Evolutionary conservation across 1,140 invertebrate species (phyloP).

Genomic region (Euwallacea fornicatus): DNA sequence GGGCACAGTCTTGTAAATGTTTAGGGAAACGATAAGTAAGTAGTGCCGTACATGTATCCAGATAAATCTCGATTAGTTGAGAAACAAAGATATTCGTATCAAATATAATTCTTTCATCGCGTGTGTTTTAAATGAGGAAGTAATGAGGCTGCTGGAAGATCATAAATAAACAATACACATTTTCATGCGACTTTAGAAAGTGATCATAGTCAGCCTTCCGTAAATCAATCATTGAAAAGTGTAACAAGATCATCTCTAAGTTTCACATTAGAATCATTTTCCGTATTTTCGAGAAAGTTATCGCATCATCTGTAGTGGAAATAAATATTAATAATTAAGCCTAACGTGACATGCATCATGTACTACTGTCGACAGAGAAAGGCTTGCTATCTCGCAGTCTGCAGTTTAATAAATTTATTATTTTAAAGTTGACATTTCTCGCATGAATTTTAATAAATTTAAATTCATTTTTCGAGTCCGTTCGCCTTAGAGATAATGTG

Average conservation of each 20-base stretch:
- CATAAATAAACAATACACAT: background rate
- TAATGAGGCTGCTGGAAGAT: background rate
- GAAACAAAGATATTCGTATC: background rate
- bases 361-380: slow-evolving; percentile 1
- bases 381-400: background rate
- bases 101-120: background rate
- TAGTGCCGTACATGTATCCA: background rate
- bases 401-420: slow-evolving; percentile 6
- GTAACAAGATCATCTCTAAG: background rate
- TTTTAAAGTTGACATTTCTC: slow-evolving; percentile 10
- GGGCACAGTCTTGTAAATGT: background rate
- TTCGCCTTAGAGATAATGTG: background rate
- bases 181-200: background rate
- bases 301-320: background rate
- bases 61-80: background rate
- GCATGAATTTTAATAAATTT: slow-evolving; percentile 16
- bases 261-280: background rate
- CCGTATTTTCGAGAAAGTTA: background rate
- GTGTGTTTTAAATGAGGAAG: background rate
- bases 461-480: slow-evolving; percentile 12
- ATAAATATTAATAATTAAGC: slow-evolving; percentile 1
- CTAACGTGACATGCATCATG: background rate
- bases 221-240: too few species aligned
- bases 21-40: background rate
- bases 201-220: background rate